Conservation (phyloP, 1,140 invertebrate genomes). For the Drosophila nigrodunni region DNA sequence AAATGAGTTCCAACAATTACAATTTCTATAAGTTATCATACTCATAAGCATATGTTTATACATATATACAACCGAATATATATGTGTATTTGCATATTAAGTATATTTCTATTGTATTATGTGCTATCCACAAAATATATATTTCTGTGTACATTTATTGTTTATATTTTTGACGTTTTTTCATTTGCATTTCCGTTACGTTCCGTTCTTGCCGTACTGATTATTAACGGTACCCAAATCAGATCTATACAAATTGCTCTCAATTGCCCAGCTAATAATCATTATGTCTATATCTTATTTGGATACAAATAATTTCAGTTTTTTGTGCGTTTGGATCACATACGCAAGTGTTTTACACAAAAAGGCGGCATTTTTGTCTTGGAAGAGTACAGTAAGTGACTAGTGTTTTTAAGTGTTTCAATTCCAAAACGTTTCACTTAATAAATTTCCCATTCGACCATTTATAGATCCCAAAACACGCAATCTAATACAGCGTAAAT, state of each 20-base stretch:
- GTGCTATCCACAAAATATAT: conserved; percentile 25
- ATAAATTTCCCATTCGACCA: neutral
- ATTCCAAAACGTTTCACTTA: neutral
- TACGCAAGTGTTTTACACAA: conserved; percentile 99
- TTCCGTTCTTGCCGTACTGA: conserved; percentile 30
- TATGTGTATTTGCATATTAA: conserved; percentile 20
- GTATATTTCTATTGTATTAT: neutral
- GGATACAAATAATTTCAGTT: conserved; percentile 92
- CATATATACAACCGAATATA: conserved; percentile 2
- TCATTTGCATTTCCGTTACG: conserved; percentile 39
- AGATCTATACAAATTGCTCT: neutral
- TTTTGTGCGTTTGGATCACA: conserved; percentile 99
- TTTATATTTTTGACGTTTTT: conserved; percentile 23
- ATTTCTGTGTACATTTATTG: conserved; percentile 6
- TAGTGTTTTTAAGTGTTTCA: neutral
- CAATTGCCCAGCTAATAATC: conserved; percentile 2
- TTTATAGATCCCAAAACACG: conserved; percentile 97
- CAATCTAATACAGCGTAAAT: conserved; percentile 97
- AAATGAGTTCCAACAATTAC: conserved; percentile 6
- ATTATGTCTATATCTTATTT: conserved; percentile 16
- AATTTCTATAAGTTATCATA: conserved; percentile 21
- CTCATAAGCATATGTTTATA: neutral
- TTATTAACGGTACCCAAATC: neutral
- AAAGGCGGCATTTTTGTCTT: conserved; percentile 99
- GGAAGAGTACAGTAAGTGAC: conserved; percentile 98